These are phyloP conservation scores for Chydorus sphaericus DNA, from an alignment of 2,888 invertebrate genomes.

Conservation along the genomic window DNA sequence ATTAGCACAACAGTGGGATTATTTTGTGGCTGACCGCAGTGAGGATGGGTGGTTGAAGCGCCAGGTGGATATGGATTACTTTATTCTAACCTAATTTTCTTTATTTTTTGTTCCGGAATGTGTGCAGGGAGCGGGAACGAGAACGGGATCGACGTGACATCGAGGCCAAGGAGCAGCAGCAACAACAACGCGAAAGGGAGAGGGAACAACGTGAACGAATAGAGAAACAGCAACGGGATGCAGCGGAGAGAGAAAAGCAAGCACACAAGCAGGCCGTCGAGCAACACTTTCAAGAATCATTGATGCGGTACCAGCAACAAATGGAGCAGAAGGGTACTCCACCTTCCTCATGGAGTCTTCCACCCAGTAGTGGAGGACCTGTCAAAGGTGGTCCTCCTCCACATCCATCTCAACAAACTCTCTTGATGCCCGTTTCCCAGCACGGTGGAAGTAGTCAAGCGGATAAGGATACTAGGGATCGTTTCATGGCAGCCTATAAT, in stretches of 20 bases:
- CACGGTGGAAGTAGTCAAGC: neutral
- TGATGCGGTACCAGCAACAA: constrained; percentile 50
- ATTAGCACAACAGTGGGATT: no score
- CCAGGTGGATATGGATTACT: no score
- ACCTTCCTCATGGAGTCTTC: neutral
- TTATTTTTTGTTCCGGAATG: neutral
- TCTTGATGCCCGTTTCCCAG: no score
- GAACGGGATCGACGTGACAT: constrained; percentile 23
- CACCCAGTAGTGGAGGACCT: neutral
- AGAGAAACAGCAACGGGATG: constrained; percentile 28
- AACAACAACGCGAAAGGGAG: constrained; percentile 30
- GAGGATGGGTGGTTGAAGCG: no score
- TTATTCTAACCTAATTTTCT: neutral
- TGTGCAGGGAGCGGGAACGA: constrained; percentile 2
- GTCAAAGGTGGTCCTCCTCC: neutral
- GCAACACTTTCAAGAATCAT: constrained; percentile 79
- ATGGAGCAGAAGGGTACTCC: neutral
- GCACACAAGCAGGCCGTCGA: constrained; percentile 55
- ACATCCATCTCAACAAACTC: neutral
- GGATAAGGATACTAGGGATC: neutral
- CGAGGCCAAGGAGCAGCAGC: constrained; percentile 34
- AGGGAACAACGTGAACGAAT: constrained; percentile 27
- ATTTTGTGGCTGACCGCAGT: neutral
- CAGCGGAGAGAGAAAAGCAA: constrained; percentile 47
- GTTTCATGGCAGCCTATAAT: constrained; percentile 9